Conservation (phyloP, 2,888 invertebrate genomes). For the Galerucella calmariensis region DNA sequence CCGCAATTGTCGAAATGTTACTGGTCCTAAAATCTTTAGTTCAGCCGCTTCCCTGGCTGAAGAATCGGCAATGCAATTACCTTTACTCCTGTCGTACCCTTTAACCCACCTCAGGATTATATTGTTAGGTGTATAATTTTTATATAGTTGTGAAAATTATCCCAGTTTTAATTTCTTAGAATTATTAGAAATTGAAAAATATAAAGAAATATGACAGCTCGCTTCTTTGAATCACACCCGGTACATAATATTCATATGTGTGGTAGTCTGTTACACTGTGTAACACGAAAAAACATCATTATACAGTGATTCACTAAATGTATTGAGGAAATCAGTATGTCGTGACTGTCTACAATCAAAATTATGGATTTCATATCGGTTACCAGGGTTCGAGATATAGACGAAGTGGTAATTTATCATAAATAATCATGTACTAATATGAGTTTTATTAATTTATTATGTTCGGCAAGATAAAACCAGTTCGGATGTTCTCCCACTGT, state of each 20-base stretch:
- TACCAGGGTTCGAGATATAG: slow-evolving; percentile 29
- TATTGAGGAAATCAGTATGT: slow-evolving; percentile 27
- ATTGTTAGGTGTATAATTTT: too few relatives aligned
- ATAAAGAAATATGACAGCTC: too few relatives aligned
- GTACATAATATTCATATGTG: not conserved
- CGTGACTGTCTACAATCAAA: slow-evolving; percentile 32
- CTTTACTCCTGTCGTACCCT: too few relatives aligned
- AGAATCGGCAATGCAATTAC: too few relatives aligned
- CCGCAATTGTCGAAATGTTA: too few relatives aligned
- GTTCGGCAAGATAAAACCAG: slow-evolving; percentile 31
- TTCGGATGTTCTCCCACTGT: slow-evolving; percentile 25
- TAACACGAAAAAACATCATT: slow-evolving; percentile 27
- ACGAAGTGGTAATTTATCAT: slow-evolving; percentile 30
- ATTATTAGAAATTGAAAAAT: too few relatives aligned
- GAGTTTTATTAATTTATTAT: slow-evolving; percentile 33
- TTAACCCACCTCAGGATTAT: too few relatives aligned
- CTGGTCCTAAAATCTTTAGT: too few relatives aligned
- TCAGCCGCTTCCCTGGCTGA: too few relatives aligned
- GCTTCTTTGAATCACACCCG: too few relatives aligned
- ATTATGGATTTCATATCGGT: slow-evolving; percentile 31
- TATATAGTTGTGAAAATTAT: too few relatives aligned
- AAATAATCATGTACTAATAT: slow-evolving; percentile 34
- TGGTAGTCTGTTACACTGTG: slow-evolving; percentile 13
- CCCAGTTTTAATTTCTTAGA: too few relatives aligned
- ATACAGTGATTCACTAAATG: slow-evolving; percentile 25